Conservation (phyloP, 2,888 invertebrate species). For the Pyralis farinalis region DNA sequence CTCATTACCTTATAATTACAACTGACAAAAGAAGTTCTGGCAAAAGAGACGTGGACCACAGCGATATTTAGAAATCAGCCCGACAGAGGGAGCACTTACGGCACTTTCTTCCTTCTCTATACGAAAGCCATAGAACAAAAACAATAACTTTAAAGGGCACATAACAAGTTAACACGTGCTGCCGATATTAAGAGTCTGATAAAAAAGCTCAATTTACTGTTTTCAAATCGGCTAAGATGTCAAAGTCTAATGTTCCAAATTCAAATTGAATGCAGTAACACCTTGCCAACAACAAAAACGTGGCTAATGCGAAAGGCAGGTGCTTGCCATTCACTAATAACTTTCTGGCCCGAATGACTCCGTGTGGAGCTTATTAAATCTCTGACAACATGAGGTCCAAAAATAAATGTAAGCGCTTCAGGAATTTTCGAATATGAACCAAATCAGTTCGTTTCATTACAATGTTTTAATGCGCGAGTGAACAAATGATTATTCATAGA, state of each 20-base stretch:
- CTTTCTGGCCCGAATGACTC: slow-evolving; percentile 21
- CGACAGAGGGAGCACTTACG: no score
- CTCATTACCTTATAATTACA: no score
- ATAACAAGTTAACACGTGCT: neutral
- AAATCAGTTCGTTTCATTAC: no score
- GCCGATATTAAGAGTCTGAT: neutral
- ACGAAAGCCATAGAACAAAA: no score
- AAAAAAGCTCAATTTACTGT: slow-evolving; percentile 5
- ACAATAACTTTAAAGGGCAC: no score
- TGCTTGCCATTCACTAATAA: slow-evolving; percentile 36
- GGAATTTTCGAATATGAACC: no score
- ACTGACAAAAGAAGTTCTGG: no score
- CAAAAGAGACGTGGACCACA: no score
- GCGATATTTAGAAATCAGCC: no score
- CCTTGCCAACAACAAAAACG: slow-evolving; percentile 54
- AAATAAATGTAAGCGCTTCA: neutral
- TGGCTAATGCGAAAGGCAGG: slow-evolving; percentile 58
- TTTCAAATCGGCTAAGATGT: slow-evolving; percentile 17
- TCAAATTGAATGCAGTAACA: slow-evolving; percentile 43
- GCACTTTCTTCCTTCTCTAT: no score
- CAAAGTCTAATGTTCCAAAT: slow-evolving; percentile 47
- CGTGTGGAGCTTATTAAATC: slow-evolving; percentile 1
- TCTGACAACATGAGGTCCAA: neutral
- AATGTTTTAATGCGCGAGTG: no score
- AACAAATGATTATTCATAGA: no score